A percentile compares a stretch with the other conserved stretches of the same genome.
phyloP scores from a whole-genome alignment of 2,797 vertebrate species.

The Loriculus beryllinus region DNA sequence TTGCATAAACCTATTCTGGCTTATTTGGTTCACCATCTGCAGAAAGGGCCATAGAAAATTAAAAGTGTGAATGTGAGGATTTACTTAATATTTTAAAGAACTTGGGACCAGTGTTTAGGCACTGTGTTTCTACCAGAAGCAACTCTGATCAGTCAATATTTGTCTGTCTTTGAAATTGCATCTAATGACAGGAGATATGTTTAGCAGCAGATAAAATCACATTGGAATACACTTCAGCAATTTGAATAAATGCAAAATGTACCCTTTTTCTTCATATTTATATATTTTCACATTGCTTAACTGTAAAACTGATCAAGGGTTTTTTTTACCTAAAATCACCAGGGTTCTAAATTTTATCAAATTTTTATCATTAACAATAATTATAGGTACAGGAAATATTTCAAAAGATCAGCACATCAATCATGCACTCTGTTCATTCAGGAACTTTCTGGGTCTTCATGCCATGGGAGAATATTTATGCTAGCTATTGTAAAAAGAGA shows the following conservation, averaged over 20 bases:
- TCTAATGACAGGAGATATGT: background rate
- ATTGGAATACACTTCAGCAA: background rate
- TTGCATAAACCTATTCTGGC: background rate
- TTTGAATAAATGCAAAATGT: background rate
- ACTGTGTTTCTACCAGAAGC: background rate
- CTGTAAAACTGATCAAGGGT: background rate
- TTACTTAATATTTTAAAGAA: background rate
- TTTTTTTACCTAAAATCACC: background rate
- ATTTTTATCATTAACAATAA: background rate
- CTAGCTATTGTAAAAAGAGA: background rate
- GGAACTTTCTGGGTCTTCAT: background rate
- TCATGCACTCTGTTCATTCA: background rate
- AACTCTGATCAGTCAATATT: background rate
- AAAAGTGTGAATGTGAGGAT: background rate
- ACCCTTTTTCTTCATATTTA: background rate
- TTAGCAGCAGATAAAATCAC: background rate
- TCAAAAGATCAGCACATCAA: background rate
- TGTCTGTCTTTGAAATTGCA: background rate
- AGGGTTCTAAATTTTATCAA: background rate
- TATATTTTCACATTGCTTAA: background rate
- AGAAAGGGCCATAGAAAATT: background rate
- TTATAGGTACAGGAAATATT: background rate
- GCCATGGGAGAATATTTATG: background rate
- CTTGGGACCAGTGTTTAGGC: background rate
- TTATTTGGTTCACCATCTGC: background rate